These are phyloP conservation scores for Lottia scabra DNA, from an alignment of 2,888 invertebrate species.

Conservation along the genomic window DNA sequence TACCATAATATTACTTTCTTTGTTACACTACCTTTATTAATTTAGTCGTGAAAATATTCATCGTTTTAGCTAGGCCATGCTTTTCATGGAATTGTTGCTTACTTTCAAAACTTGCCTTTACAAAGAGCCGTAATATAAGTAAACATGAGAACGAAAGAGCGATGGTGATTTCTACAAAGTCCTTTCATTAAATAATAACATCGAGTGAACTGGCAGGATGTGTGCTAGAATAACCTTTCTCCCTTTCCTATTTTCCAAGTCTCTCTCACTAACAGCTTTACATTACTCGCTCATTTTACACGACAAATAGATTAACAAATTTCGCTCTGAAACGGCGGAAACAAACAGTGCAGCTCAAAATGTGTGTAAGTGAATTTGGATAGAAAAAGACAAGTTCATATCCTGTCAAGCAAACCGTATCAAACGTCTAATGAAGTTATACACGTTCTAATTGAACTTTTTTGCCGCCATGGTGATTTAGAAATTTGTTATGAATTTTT, in stretches of 20 bases:
- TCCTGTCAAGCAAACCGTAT: too few relatives aligned
- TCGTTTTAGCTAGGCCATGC: neutral
- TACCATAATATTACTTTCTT: too few relatives aligned
- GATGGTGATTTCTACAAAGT: neutral
- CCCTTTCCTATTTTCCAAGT: neutral
- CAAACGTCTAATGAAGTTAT: too few relatives aligned
- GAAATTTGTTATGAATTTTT: too few relatives aligned
- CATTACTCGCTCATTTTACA: conserved; percentile 6
- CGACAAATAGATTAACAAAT: conserved; percentile 4
- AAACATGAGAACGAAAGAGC: conserved; percentile 17
- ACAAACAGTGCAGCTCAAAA: neutral
- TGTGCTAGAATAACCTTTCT: conserved; percentile 3
- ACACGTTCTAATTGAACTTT: too few relatives aligned
- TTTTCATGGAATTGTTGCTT: conserved; percentile 15
- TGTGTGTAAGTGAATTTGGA: too few relatives aligned
- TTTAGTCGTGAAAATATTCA: neutral
- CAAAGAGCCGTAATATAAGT: conserved; percentile 28
- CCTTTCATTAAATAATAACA: conserved; percentile 2
- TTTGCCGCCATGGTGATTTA: too few relatives aligned
- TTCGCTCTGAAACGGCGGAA: neutral
- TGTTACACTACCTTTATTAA: too few relatives aligned
- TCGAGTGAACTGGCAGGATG: neutral
- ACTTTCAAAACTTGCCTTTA: conserved; percentile 21
- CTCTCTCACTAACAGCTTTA: neutral
- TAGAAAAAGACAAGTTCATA: too few relatives aligned